These are phyloP conservation scores for Cotesia congregata DNA, from an alignment of 2,888 invertebrate genomes.

Conservation along the genomic window DNA sequence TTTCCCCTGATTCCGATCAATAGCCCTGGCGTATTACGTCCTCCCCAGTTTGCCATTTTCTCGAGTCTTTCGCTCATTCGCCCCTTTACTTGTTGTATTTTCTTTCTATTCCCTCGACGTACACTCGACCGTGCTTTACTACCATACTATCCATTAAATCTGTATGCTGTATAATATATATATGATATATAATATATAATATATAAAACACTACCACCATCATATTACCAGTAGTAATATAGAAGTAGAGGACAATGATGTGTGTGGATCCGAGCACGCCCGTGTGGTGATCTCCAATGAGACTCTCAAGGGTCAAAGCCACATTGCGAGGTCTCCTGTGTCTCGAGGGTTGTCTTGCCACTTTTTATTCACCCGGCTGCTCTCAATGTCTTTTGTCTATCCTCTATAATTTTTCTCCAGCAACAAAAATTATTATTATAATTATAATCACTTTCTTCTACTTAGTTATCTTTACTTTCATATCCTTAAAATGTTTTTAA, in stretches of 20 bases:
- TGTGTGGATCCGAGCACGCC: background rate
- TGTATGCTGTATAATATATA: background rate
- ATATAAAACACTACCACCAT: too few species aligned
- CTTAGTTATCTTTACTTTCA: background rate
- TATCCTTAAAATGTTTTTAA: too few species aligned
- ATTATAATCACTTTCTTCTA: background rate
- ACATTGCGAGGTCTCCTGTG: constrained; percentile 21
- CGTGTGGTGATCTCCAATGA: constrained; percentile 26
- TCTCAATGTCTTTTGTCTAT: constrained; percentile 6
- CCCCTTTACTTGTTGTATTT: constrained; percentile 23
- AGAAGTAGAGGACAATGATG: too few species aligned
- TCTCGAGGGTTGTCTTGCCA: constrained; percentile 13
- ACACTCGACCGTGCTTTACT: constrained; percentile 44
- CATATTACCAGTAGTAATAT: too few species aligned
- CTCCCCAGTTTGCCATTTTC: constrained; percentile 34
- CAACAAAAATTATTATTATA: background rate
- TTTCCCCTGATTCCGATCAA: constrained; percentile 65
- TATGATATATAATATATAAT: too few species aligned
- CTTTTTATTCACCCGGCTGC: background rate
- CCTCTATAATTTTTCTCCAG: background rate
- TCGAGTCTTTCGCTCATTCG: constrained; percentile 40
- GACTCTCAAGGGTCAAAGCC: constrained; percentile 54
- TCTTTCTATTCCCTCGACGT: constrained; percentile 26
- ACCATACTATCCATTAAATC: constrained; percentile 26
- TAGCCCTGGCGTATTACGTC: constrained; percentile 50